A percentile compares a stretch with the other conserved stretches of the same genome.
Evolutionary conservation across 2,113 vertebrate genomes (phyloP).

Genomic region (Brachypodius melanocephalos): DNA sequence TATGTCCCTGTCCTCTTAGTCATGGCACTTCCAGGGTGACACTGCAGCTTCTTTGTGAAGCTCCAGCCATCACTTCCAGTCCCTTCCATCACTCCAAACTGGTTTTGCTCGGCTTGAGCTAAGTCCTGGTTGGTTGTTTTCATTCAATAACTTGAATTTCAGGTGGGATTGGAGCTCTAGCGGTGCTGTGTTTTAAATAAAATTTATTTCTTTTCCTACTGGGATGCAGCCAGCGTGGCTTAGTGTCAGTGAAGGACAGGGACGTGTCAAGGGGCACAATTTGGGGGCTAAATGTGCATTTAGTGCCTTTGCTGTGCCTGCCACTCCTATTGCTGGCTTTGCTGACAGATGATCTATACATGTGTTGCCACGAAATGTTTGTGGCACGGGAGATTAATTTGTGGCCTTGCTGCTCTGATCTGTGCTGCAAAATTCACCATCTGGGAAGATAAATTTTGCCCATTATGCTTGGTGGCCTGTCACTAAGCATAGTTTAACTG

Average conservation of each 20-base stretch:
- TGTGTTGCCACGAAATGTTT: background rate
- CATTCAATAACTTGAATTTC: background rate
- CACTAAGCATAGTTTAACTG: background rate
- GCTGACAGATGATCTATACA: background rate
- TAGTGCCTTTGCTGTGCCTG: background rate
- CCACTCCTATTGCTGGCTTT: background rate
- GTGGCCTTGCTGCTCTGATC: background rate
- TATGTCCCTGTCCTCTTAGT: fast-evolving
- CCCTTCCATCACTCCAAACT: background rate
- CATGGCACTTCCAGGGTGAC: background rate
- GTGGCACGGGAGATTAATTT: background rate
- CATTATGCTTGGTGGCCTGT: background rate
- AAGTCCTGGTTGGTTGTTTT: background rate
- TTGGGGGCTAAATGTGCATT: background rate
- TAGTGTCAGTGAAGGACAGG: background rate
- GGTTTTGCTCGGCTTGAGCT: background rate
- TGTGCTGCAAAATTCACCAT: background rate
- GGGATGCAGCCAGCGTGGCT: background rate
- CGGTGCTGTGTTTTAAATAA: background rate
- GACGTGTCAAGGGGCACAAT: background rate
- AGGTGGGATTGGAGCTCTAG: background rate
- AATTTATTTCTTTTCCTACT: background rate
- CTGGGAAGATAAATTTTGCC: background rate
- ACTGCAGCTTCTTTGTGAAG: background rate
- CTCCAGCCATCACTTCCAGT: background rate